These are phyloP conservation scores for Melipona beecheii DNA, from an alignment of 2,888 invertebrate genomes.

Conservation along the genomic window DNA sequence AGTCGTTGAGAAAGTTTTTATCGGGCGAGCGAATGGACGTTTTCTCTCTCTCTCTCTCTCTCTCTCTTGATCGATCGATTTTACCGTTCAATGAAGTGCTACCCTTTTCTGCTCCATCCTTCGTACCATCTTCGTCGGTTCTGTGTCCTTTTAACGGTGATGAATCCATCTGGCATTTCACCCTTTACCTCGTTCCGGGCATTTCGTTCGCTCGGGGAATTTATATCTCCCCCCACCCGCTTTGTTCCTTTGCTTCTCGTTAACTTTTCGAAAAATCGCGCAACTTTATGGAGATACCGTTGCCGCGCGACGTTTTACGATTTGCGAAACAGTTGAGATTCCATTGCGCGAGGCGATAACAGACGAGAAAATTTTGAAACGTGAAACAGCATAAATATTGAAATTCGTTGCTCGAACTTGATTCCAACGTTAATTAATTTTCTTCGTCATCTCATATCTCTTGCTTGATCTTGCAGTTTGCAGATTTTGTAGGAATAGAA, in stretches of 20 bases:
- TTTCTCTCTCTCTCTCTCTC: not conserved
- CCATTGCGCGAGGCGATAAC: not conserved
- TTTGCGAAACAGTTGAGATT: not conserved
- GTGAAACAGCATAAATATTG: not conserved
- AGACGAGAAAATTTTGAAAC: not conserved
- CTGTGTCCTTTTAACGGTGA: constrained; percentile 15
- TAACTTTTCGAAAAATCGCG: not conserved
- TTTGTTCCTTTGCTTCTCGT: not conserved
- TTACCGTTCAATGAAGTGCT: constrained; percentile 33
- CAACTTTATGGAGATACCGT: not conserved
- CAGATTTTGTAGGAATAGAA: too few species aligned
- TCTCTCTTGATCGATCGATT: not conserved
- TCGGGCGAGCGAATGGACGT: constrained; percentile 22
- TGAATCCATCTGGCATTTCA: constrained; percentile 12
- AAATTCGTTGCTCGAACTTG: too few species aligned
- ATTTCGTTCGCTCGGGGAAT: not conserved
- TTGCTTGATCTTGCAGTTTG: too few species aligned
- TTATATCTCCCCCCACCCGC: not conserved
- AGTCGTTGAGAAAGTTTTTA: constrained; percentile 57
- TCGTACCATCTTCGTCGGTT: not conserved
- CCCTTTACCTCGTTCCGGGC: not conserved
- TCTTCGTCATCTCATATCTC: too few species aligned
- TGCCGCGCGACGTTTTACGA: not conserved
- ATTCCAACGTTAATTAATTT: too few species aligned
- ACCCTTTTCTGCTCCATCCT: not conserved